Conservation (phyloP, 2,113 vertebrate genomes). For the Bos javanicus region DNA sequence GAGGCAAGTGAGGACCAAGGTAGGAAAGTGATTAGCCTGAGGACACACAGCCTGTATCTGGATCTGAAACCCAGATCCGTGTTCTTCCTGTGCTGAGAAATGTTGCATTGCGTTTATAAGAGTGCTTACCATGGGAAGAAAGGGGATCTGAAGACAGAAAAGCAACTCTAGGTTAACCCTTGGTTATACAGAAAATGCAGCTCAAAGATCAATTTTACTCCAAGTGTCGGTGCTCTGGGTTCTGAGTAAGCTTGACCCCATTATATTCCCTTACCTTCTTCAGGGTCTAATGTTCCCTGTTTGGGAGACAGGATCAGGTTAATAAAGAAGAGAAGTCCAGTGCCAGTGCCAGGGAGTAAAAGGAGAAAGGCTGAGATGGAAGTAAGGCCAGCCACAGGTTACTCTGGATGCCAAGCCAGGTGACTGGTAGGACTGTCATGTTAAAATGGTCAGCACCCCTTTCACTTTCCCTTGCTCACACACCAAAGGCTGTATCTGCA, state of each 20-base stretch:
- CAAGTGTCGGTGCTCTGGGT: neutral
- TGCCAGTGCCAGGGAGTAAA: neutral
- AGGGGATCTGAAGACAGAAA: neutral
- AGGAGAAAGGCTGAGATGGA: neutral
- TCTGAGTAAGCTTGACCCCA: neutral
- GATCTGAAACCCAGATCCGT: neutral
- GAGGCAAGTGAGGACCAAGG: neutral
- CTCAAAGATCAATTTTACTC: neutral
- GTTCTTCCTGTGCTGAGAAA: neutral
- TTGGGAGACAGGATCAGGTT: neutral
- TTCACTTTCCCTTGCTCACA: neutral
- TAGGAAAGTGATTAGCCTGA: neutral
- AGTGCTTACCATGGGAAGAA: neutral
- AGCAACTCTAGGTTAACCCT: neutral
- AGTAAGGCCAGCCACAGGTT: neutral
- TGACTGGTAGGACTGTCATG: neutral
- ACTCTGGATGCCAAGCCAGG: neutral
- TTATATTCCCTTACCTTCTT: neutral
- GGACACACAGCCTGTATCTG: neutral
- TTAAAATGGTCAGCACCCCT: fast-evolving
- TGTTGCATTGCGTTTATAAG: no score
- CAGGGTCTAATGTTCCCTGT: neutral
- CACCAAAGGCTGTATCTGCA: neutral
- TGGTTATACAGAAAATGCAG: neutral
- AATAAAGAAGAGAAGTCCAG: neutral